Evolutionary conservation across 2,888 invertebrate species (phyloP), one percentile per base, ranked within the genome.

Genomic region (Pachycephus smyrnensis): DNA sequence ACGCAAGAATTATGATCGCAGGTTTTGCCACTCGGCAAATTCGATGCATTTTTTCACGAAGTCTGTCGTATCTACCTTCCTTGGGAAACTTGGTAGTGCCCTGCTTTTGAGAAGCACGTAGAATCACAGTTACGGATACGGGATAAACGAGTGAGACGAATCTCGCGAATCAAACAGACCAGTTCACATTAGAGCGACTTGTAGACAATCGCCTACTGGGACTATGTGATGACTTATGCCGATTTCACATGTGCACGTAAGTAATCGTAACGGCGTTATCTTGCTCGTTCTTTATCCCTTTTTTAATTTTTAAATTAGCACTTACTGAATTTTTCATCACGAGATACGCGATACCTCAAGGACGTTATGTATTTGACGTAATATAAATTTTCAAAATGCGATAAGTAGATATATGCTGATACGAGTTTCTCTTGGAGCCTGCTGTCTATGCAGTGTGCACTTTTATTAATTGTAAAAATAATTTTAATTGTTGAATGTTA

Each of bases 181-280:
- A 85, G 82, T 89, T 88, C 82, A 86, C 88, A 88, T 87, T 85
- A 84, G 84, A 83, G 81, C 78, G 82, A 81, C 78, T 74, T 36
- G 36, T 71, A 32, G 33, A 71, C 55, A 55, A 55, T 55, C 55
- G 55, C 55, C 23, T 55, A 55, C 55, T 23, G 2, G 9, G 23
- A 55, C 23, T 2, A 35, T 9, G 9, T 23, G 55, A 6, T 4
- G 40, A 15, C 55, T 55, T 55, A 55, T 55, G 55, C 23, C 55
- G 23, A 55, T 55, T 55, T 55, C 55, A 55, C 55, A 55, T 55
- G 55, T 55, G 23, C 55, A 55, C 23, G 23, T 40, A 55, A 55
- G 23, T 40, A 55, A 55, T 55, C 9, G 6, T 55, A 55, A 55
- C 23, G 2, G 9, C 55, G 23, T 55, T 55, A 55, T 55, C 55